phyloP scores from a whole-genome alignment of 2,113 vertebrate species.

The Pituophis catenifer region DNA sequence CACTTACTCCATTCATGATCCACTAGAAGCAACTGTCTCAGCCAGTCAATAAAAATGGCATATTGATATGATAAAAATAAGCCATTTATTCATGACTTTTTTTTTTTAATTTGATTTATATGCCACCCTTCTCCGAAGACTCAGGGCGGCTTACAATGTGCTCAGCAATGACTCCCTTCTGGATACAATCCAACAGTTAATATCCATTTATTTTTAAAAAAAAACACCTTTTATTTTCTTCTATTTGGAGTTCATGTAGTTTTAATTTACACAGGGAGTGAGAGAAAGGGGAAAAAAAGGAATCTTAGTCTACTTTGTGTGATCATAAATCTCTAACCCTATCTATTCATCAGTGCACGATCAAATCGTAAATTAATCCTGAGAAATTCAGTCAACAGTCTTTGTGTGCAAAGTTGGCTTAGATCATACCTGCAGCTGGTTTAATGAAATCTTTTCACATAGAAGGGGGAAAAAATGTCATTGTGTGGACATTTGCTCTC shows the following conservation, averaged over 20 bases:
- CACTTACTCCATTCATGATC: background rate
- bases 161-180: background rate
- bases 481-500: slow-evolving; percentile 5
- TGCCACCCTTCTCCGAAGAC: too few relatives aligned
- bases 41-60: background rate
- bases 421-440: slow-evolving; percentile 28
- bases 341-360: slow-evolving; percentile 3
- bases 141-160: too few relatives aligned
- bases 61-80: background rate
- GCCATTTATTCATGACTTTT: background rate
- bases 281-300: background rate
- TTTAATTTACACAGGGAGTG: background rate
- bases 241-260: background rate
- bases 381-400: slow-evolving; percentile 19
- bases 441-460: slow-evolving; percentile 18
- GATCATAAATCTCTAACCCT: background rate
- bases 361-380: slow-evolving; percentile 20
- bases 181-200: background rate
- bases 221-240: background rate
- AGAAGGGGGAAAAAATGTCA: background rate
- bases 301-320: background rate
- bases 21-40: background rate
- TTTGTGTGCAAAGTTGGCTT: slow-evolving; percentile 19
- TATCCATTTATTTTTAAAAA: background rate
- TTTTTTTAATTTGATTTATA: too few relatives aligned